Evolutionary conservation across 2,797 vertebrate species (phyloP).

Genomic region (Pithecia hirsuta): DNA sequence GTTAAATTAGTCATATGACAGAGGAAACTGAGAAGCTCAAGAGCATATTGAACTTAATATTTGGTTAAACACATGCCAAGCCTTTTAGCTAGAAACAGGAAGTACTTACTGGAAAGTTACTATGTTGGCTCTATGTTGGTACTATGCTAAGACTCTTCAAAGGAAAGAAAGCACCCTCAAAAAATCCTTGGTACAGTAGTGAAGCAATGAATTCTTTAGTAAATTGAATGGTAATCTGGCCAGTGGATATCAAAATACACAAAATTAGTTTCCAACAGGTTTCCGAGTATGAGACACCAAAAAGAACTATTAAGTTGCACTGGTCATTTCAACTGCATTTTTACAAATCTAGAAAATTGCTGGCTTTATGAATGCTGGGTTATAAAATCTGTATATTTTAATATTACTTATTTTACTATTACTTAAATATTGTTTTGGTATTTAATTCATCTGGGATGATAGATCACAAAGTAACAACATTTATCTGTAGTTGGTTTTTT

Average conservation of each 20-base stretch:
- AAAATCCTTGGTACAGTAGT: neutral
- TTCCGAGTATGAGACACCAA: neutral
- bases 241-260: neutral
- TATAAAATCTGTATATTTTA: slow-evolving; percentile 25
- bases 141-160: neutral
- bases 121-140: neutral
- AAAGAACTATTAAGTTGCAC: slow-evolving; percentile 14
- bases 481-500: slow-evolving; percentile 64
- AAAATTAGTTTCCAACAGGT: slow-evolving; percentile 26
- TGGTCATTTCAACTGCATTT: neutral
- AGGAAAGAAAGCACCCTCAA: slow-evolving; percentile 22
- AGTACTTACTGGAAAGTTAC: neutral
- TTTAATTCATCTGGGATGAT: slow-evolving; percentile 46
- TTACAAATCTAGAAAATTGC: slow-evolving; percentile 43
- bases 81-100: slow-evolving; percentile 43
- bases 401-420: neutral
- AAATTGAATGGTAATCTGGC: neutral
- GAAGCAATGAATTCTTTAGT: neutral
- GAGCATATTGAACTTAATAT: slow-evolving; percentile 19
- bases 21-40: neutral
- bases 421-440: slow-evolving; percentile 37
- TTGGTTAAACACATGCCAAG: slow-evolving; percentile 34
- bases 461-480: slow-evolving; percentile 60
- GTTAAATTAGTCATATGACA: neutral
- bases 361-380: neutral